A percentile compares a stretch with the other conserved stretches of the same genome.
Evolutionary conservation across 2,113 vertebrate genomes (phyloP).

Genomic region (human (Homo sapiens)): GRCh38 chr17:1022501-1023000

Average conservation of each 20-base stretch:
- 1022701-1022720: not conserved
- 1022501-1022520: slow-evolving; percentile 53
- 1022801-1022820: not conserved
- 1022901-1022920: slow-evolving; percentile 74
- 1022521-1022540: slow-evolving; percentile 45
- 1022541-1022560: not conserved
- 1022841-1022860: not conserved
- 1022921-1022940: slow-evolving; percentile 73
- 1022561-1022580: not conserved
- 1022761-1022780: not conserved
- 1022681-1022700: not conserved
- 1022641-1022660: not conserved
- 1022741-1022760: not conserved
- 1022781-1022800: not conserved
- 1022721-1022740: not conserved
- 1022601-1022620: not conserved
- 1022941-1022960: not conserved
- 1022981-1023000: not conserved
- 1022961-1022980: accelerated
- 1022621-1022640: not conserved
- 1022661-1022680: not conserved
- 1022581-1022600: not conserved
- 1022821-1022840: not conserved
- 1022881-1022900: slow-evolving; percentile 78
- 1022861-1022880: slow-evolving; percentile 73